These are phyloP conservation scores for Porites australiensis DNA, from an alignment of 64 coral and sea anemone species.

Conservation along the genomic window DNA sequence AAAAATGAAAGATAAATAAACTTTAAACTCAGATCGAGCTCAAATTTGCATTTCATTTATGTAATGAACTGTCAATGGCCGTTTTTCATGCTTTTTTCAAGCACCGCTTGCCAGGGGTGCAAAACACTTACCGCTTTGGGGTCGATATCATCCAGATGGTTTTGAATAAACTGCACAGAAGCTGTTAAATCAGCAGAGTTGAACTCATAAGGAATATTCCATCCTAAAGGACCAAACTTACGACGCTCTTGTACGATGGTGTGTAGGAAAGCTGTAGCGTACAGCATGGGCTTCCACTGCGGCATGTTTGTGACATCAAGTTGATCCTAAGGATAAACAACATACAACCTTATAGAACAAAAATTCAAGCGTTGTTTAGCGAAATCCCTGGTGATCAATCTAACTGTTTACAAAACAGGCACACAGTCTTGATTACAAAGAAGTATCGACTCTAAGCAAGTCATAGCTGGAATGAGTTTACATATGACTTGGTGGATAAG, in stretches of 20 bases:
- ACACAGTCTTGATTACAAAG: too few species aligned
- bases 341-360: neutral
- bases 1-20: too few species aligned
- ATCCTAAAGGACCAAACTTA: constrained; percentile 96
- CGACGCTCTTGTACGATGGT: constrained; percentile 95
- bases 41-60: too few species aligned
- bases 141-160: constrained; percentile 99
- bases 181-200: constrained; percentile 98
- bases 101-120: too few species aligned
- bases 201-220: constrained; percentile 99
- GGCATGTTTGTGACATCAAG: constrained; percentile 95
- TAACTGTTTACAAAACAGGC: too few species aligned
- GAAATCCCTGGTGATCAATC: too few species aligned
- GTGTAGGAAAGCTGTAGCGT: constrained; percentile 93
- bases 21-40: too few species aligned
- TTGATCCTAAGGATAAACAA: constrained; percentile 63
- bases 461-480: too few species aligned
- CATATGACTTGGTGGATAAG: too few species aligned
- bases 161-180: constrained; percentile 98
- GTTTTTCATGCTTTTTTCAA: too few species aligned
- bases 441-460: too few species aligned
- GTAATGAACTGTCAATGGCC: too few species aligned
- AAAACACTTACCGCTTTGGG: constrained; percentile 78
- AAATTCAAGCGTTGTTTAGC: neutral
- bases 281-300: constrained; percentile 97